phyloP scores from a whole-genome alignment of 2,797 vertebrate genomes.

The Schizopygopsis pylzovi region DNA sequence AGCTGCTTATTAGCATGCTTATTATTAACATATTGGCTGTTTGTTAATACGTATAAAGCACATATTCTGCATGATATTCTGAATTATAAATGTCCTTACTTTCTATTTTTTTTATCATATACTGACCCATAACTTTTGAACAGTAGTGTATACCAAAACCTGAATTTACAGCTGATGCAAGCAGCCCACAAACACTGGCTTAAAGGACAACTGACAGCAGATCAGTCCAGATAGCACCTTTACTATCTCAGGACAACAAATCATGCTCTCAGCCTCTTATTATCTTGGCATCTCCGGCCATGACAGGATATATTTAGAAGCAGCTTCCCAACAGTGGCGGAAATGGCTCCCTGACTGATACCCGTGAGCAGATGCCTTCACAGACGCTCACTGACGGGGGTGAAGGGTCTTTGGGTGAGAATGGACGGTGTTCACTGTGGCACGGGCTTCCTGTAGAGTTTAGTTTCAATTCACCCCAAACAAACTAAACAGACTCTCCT shows the following conservation, averaged over 20 bases:
- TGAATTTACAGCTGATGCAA: background rate
- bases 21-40: background rate
- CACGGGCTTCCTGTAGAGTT: background rate
- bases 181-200: background rate
- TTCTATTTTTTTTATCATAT: too few relatives aligned
- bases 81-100: background rate
- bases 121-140: background rate
- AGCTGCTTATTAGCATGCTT: background rate
- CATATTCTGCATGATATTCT: background rate
- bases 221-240: background rate
- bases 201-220: constrained; percentile 3
- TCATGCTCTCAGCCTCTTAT: constrained; percentile 20
- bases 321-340: constrained; percentile 30
- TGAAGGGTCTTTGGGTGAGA: constrained; percentile 27
- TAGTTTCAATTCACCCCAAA: background rate
- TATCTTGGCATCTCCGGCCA: constrained; percentile 23
- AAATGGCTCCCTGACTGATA: constrained; percentile 42
- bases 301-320: constrained; percentile 24
- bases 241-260: constrained; percentile 14
- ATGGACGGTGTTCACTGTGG: background rate
- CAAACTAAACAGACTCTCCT: constrained; percentile 1
- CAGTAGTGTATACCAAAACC: background rate
- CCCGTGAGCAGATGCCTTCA: constrained; percentile 41
- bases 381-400: constrained; percentile 27
- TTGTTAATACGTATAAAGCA: background rate